Evolutionary conservation across 2,888 invertebrate genomes (phyloP).

Genomic region (Drosophila monieri): DNA sequence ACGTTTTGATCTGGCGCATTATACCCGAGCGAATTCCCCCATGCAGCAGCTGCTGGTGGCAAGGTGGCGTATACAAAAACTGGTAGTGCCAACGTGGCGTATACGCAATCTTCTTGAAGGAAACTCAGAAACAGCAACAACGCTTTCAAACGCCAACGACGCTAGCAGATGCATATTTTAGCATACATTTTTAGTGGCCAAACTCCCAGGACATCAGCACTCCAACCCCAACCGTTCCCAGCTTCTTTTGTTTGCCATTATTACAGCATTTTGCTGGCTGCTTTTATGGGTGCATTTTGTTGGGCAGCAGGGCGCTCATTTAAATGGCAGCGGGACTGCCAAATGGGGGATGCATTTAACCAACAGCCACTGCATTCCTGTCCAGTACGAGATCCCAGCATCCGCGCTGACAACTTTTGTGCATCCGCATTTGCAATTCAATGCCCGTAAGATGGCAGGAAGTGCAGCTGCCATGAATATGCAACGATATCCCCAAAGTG

Average conservation of each 20-base stretch:
- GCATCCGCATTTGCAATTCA: constrained; percentile 51
- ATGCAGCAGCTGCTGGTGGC: constrained; percentile 15
- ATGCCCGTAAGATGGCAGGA: constrained; percentile 31
- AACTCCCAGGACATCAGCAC: constrained; percentile 24
- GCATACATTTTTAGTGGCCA: constrained; percentile 55
- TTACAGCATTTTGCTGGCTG: constrained; percentile 51
- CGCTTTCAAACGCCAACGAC: constrained; percentile 42
- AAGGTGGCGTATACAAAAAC: constrained; percentile 29
- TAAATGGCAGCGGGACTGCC: constrained; percentile 31
- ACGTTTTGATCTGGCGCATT: constrained; percentile 61
- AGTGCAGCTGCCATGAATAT: constrained; percentile 43
- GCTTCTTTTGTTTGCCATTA: constrained; percentile 56
- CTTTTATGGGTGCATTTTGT: constrained; percentile 41
- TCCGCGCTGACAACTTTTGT: constrained; percentile 46
- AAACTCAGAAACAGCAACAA: constrained; percentile 31
- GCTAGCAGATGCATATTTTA: constrained; percentile 68
- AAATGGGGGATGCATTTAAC: constrained; percentile 21
- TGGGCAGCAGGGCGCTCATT: constrained; percentile 19
- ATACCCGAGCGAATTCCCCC: constrained; percentile 31
- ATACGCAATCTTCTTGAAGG: constrained; percentile 37
- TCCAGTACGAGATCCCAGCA: constrained; percentile 12
- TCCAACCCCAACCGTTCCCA: background rate
- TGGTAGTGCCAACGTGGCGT: constrained; percentile 29
- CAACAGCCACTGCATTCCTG: constrained; percentile 1
- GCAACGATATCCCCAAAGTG: constrained; percentile 27